Evolutionary conservation across 2,797 vertebrate genomes (phyloP).

Genomic region (Scomberomorus guttatus): DNA sequence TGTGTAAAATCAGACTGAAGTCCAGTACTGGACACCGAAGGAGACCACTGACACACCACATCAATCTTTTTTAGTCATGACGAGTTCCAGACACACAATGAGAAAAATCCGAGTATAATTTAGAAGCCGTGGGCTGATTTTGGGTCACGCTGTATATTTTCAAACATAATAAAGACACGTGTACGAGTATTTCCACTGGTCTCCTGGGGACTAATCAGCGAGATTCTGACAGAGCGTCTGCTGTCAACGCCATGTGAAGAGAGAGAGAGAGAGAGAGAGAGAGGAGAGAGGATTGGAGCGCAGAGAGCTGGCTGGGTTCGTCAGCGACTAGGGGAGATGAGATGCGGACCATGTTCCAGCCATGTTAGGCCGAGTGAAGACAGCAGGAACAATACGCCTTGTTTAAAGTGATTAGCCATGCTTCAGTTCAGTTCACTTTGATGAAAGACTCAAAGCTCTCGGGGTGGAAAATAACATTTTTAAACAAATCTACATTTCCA

Average conservation of each 20-base stretch:
- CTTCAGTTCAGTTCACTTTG: conserved; percentile 74
- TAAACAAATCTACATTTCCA: conserved; percentile 54
- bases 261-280: conserved; percentile 22
- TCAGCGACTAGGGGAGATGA: conserved; percentile 21
- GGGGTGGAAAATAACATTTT: conserved; percentile 54
- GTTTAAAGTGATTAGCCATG: conserved; percentile 75
- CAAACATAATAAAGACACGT: conserved; percentile 46
- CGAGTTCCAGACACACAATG: conserved; percentile 45
- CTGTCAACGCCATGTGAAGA: conserved; percentile 40
- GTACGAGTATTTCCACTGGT: conserved; percentile 32
- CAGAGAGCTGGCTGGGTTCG: conserved; percentile 30
- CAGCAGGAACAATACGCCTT: conserved; percentile 70
- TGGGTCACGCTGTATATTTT: conserved; percentile 48
- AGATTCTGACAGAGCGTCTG: conserved; percentile 49
- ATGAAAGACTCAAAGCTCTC: conserved; percentile 58
- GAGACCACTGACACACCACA: conserved; percentile 32
- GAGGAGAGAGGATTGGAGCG: conserved; percentile 22
- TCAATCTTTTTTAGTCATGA: conserved; percentile 23
- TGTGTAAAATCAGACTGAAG: conserved; percentile 27
- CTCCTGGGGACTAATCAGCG: conserved; percentile 72
- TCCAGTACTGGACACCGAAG: conserved; percentile 6
- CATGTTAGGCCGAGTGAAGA: conserved; percentile 62
- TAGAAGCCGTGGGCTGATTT: conserved; percentile 29
- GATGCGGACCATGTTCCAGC: conserved; percentile 60
- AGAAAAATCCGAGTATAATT: conserved; percentile 23